These are phyloP conservation scores for Eilema sororculum DNA, from an alignment of 2,888 invertebrate genomes.

Conservation along the genomic window DNA sequence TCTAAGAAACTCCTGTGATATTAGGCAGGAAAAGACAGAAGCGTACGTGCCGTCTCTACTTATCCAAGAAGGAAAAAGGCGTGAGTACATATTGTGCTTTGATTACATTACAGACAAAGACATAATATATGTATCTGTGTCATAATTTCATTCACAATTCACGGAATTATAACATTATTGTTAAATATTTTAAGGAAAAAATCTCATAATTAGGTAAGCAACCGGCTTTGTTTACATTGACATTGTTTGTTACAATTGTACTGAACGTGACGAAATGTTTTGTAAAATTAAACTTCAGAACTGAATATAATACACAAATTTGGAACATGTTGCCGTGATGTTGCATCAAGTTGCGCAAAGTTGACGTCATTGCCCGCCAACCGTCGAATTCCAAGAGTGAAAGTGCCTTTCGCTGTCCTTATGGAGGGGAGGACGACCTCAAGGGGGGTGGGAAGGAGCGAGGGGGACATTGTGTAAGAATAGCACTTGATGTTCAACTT, in stretches of 20 bases:
- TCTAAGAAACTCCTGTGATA: too few relatives aligned
- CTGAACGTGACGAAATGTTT: conserved; percentile 30
- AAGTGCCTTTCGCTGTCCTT: conserved; percentile 80
- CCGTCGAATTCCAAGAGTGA: conserved; percentile 82
- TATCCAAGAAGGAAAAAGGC: not conserved
- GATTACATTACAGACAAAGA: conserved; percentile 4
- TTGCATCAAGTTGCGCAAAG: conserved; percentile 83
- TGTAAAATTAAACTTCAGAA: conserved; percentile 39
- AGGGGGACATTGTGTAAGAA: conserved; percentile 62
- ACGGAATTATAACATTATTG: not conserved
- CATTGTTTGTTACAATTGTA: conserved; percentile 24
- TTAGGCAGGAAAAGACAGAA: not conserved
- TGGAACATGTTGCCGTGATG: conserved; percentile 48
- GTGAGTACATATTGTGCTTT: not conserved
- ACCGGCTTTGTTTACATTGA: conserved; percentile 7
- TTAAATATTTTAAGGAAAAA: not conserved
- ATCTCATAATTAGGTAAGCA: not conserved
- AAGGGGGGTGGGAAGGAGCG: conserved; percentile 53
- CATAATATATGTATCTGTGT: not conserved
- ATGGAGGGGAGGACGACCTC: conserved; percentile 71
- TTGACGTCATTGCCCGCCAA: conserved; percentile 71
- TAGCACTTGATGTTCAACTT: conserved; percentile 55
- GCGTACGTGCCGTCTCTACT: not conserved
- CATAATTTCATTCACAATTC: not conserved
- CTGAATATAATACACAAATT: conserved; percentile 57